Percentiles rank a stretch among this genome's conserved stretches.
These are phyloP conservation scores for Pipistrellus pygmaeus DNA, from an alignment of 2,797 vertebrate species.

Conservation along the genomic window DNA sequence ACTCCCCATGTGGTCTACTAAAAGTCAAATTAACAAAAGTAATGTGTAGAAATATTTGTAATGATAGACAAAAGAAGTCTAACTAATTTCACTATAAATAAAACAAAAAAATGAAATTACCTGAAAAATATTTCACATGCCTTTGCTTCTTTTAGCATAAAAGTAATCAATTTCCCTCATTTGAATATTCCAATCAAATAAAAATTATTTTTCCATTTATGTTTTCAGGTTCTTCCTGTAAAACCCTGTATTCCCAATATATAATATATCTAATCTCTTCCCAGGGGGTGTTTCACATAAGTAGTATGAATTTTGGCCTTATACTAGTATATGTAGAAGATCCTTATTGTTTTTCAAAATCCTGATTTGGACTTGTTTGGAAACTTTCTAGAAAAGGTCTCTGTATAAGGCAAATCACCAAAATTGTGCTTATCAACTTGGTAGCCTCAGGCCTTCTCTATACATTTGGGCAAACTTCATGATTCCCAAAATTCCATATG, in stretches of 20 bases:
- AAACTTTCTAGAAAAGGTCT: not conserved
- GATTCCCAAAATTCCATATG: not conserved
- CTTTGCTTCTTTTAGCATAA: constrained; percentile 1
- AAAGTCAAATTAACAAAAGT: not conserved
- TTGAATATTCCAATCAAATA: not conserved
- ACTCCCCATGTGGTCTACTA: not conserved
- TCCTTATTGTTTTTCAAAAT: not conserved
- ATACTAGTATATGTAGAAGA: not conserved
- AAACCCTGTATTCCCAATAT: not conserved
- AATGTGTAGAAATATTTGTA: not conserved
- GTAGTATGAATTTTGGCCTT: not conserved
- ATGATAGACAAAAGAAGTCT: not conserved
- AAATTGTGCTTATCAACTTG: not conserved
- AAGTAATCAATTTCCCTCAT: not conserved
- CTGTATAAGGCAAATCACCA: not conserved
- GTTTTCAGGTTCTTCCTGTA: not conserved
- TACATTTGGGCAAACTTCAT: not conserved
- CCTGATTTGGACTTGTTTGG: not conserved
- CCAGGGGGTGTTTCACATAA: not conserved
- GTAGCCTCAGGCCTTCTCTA: not conserved
- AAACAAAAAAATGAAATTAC: constrained; percentile 5
- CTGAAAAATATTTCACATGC: not conserved
- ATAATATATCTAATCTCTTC: not conserved
- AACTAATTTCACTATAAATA: not conserved
- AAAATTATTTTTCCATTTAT: not conserved